Evolutionary conservation across 2,113 vertebrate genomes (phyloP).

Genomic region (Aptenodytes forsteri): DNA sequence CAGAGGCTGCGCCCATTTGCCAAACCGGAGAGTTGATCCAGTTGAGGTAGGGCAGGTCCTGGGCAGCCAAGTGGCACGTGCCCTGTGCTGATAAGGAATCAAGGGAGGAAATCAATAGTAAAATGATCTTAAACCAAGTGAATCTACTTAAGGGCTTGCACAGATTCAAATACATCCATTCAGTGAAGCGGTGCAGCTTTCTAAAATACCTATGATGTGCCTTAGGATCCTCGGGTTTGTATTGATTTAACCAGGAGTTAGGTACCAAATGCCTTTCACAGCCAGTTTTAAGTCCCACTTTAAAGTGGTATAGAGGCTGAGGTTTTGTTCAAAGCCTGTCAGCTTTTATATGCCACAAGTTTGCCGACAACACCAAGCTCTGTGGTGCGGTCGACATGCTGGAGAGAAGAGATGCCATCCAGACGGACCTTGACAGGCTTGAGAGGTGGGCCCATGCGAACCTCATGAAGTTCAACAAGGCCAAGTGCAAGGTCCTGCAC

Average conservation of each 20-base stretch:
- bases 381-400: too few relatives aligned
- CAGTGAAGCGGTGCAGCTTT: too few relatives aligned
- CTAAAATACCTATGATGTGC: accelerated
- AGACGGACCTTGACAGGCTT: too few relatives aligned
- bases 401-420: too few relatives aligned
- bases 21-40: not conserved
- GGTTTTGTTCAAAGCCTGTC: not conserved
- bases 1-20: too few relatives aligned
- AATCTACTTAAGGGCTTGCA: not conserved
- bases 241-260: accelerated
- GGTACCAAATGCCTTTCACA: not conserved
- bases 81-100: not conserved
- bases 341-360: not conserved
- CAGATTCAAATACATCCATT: not conserved
- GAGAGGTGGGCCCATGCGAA: too few relatives aligned
- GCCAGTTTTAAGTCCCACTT: not conserved
- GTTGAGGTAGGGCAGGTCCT: not conserved
- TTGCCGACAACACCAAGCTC: too few relatives aligned
- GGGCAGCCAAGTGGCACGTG: not conserved
- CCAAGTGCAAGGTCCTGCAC: too few relatives aligned
- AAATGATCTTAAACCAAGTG: not conserved
- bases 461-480: too few relatives aligned
- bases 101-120: not conserved
- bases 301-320: not conserved
- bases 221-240: not conserved